phyloP scores from a whole-genome alignment of 2,797 vertebrate species.

The Sebastes steindachneri region DNA sequence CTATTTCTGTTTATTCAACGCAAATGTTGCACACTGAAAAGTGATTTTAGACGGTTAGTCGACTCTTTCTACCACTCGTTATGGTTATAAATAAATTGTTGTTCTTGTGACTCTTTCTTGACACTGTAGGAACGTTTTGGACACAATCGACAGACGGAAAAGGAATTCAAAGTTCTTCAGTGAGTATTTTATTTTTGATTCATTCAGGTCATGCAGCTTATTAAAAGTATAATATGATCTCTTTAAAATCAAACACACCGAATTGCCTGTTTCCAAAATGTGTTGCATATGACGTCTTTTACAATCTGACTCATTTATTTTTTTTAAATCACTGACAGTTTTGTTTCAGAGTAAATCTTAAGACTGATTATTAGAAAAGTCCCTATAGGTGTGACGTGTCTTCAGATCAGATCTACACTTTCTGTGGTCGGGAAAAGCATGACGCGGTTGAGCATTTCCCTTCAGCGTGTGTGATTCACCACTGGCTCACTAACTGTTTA shows the following conservation, averaged over 20 bases:
- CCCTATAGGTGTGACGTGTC: not conserved
- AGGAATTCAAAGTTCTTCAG: slow-evolving; percentile 83
- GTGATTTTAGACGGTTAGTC: not conserved
- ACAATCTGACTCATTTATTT: not conserved
- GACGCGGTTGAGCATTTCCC: slow-evolving; percentile 48
- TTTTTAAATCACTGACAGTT: not conserved
- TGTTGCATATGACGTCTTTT: not conserved
- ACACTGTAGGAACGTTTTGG: slow-evolving; percentile 64
- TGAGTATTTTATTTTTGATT: slow-evolving; percentile 63
- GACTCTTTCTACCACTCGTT: not conserved
- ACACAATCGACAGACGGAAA: slow-evolving; percentile 61
- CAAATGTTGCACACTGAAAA: not conserved
- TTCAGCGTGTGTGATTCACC: slow-evolving; percentile 48
- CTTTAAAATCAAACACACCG: not conserved
- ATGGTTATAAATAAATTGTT: not conserved
- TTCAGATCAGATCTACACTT: slow-evolving; percentile 37
- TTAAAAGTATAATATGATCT: not conserved
- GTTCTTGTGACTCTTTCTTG: slow-evolving; percentile 1
- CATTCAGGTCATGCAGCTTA: not conserved
- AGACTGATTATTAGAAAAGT: not conserved
- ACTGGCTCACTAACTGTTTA: slow-evolving; percentile 5
- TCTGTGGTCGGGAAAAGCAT: slow-evolving; percentile 10
- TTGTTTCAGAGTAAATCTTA: not conserved
- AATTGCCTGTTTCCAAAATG: not conserved
- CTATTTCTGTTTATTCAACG: not conserved